Conservation (phyloP, 2,797 vertebrate genomes). For the Champsocephalus gunnari region DNA sequence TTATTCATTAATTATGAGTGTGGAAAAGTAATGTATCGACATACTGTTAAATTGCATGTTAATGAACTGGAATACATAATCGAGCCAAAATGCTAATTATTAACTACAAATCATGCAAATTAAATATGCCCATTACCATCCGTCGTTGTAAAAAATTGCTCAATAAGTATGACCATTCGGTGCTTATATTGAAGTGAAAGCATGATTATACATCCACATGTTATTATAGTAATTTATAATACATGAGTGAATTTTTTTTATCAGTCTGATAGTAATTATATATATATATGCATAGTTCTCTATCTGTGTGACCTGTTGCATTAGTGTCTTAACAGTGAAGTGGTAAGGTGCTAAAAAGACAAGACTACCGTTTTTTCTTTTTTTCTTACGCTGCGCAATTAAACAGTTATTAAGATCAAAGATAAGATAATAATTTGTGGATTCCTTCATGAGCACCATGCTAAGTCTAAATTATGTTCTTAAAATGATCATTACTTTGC, state of each 20-base stretch:
- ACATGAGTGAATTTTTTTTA: neutral
- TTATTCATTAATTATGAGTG: neutral
- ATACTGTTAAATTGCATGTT: neutral
- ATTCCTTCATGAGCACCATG: constrained; percentile 44
- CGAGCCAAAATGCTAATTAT: constrained; percentile 4
- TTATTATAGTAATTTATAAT: neutral
- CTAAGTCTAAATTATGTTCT: constrained; percentile 44
- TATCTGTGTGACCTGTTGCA: neutral
- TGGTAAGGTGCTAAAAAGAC: constrained; percentile 16
- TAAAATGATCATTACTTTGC: constrained; percentile 53
- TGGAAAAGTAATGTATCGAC: neutral
- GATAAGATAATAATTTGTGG: constrained; percentile 53
- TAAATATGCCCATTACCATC: no score
- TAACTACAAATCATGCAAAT: neutral
- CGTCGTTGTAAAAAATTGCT: no score
- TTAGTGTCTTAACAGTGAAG: constrained; percentile 7
- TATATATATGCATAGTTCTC: neutral
- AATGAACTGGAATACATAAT: neutral
- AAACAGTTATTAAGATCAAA: constrained; percentile 49
- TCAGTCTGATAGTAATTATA: constrained; percentile 8
- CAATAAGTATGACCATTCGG: no score
- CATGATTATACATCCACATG: constrained; percentile 7
- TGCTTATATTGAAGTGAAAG: constrained; percentile 11
- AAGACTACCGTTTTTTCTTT: neutral
- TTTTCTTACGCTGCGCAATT: constrained; percentile 20